Conservation (phyloP, 2,888 invertebrate species). For the Andrena fulva region DNA sequence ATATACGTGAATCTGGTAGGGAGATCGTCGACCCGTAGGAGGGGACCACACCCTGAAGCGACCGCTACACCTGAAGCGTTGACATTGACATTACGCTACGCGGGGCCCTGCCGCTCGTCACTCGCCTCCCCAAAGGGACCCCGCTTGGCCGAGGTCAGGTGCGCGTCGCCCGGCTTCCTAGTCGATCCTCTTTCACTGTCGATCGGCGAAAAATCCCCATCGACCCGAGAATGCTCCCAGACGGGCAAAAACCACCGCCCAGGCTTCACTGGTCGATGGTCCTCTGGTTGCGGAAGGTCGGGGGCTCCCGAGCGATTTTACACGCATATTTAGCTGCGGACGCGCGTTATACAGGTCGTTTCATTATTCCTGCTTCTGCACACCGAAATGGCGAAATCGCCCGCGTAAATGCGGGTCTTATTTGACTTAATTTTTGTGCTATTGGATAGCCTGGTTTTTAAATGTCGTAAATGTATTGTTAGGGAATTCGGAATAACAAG, state of each 20-base stretch:
- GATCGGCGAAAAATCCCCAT: constrained; percentile 10
- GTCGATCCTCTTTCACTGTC: constrained; percentile 10
- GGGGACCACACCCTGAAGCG: constrained; percentile 78
- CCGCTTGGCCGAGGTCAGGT: not conserved
- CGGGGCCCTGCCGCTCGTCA: constrained; percentile 31
- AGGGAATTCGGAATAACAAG: too few species aligned
- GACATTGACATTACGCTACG: constrained; percentile 79
- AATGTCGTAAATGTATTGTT: too few species aligned
- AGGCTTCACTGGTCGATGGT: not conserved
- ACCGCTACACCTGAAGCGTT: constrained; percentile 74
- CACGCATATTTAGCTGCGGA: too few species aligned
- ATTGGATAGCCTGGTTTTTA: too few species aligned
- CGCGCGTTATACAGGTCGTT: not conserved
- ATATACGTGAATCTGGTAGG: constrained; percentile 81
- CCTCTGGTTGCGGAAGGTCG: constrained; percentile 1
- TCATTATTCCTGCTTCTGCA: not conserved
- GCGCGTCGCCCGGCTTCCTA: not conserved
- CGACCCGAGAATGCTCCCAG: not conserved
- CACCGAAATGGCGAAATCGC: too few species aligned
- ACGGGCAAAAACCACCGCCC: not conserved
- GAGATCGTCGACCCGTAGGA: constrained; percentile 76
- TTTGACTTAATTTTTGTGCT: too few species aligned
- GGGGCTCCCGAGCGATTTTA: not conserved
- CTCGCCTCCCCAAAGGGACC: not conserved
- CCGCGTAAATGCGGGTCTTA: too few species aligned